Base-by-base conservation (phyloP, 2,113 vertebrate species). In the Procapra przewalskii region DNA sequence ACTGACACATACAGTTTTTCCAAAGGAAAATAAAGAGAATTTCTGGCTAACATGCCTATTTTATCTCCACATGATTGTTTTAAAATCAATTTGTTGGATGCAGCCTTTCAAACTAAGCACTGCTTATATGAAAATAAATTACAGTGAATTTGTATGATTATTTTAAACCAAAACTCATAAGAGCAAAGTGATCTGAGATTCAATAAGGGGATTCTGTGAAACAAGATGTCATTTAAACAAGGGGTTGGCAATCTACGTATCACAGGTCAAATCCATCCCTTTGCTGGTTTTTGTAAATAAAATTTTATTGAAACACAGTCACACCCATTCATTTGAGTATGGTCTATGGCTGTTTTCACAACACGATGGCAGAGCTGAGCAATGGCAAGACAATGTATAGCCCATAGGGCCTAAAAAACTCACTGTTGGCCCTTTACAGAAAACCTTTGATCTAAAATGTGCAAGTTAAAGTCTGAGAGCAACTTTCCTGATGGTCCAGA, bases 11-110 rank as follows among this genome's bases (percentile, higher is more conserved):
- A 36, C 17, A 36, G 40, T 71, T 64, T 81, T 93, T 36, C 75
- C 86, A 31, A 91, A 93, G 83, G 57, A 97, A 96, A 96, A 85
- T n/a, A 91, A 89, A 83, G 21, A 85, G 85, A 64, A 60, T 79
- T 86, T 91, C 80, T 82, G 75, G 77, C 59, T 86, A 93, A 60
- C 16, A 43, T 1, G n/a, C 45, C 14, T 90, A 67, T 90, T 95
- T 93, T 45, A 36, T 88, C 87, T 91, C 81, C 5, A 12, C 48
- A 40, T 3, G 82, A 82, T 94, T 94, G 77, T 93, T 96, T 95
- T 45, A 36, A 79, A 80, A 91, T 90, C 52, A 45, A 64, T 36
- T 92, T 62, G 36, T 75, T 96, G 29, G 91, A 57, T 21, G 33
- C 33, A 33, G 60, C 33, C 33, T 92, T 36, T 83, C 64, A 17